Base-by-base conservation (phyloP, 2,888 invertebrate species). In the Branchellion lobata region DNA sequence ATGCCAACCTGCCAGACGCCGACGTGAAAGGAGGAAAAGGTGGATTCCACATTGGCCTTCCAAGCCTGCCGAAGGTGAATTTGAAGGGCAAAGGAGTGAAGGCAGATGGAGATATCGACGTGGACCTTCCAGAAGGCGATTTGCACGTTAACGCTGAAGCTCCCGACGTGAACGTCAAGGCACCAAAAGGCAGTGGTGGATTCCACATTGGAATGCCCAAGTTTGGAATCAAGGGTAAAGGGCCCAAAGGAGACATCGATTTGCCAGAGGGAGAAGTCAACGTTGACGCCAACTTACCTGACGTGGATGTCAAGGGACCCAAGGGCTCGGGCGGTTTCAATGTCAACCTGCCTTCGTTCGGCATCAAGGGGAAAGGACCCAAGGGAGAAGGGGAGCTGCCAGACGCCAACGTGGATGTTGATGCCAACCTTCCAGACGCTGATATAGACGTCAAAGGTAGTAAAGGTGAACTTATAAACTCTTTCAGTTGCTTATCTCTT, bases 341-440 rank as follows among this genome's bases (percentile, higher is more conserved):
- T 47, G 11, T 78, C 2, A 24, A 33, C 0, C 33, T 77, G 34
- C 77, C 77, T 29, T 29, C 14, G 2, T 78, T 78, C 27, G 78
- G 78, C n/a, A 47, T 78, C 21, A 78, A 71, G 33, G 78, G 78
- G 1, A 78, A 78, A 47, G 78, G 78, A 47, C 71, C 78, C 21
- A 78, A 78, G 27, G 51, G 24, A 8, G 78, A 57, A n/a, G 61
- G 5, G 3, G 61, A 57, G 14, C 40, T 73, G n/a, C 73, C 73
- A 11, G 73, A 73, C 14, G 73, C 33, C 24, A 65, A 78, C 31
- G 40, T 40, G 0, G 27, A 79, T 36, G 27, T 79, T 21, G 72
- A 79, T n/a, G 79, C 79, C 29, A 31, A 53, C 21, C 73, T 79
- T 1, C 79, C 79, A 27, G 79, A 79, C 24, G 79, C 73, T 73